These are phyloP conservation scores for Mormoops blainvillei DNA, from an alignment of 2,113 vertebrate species.

Conservation along the genomic window DNA sequence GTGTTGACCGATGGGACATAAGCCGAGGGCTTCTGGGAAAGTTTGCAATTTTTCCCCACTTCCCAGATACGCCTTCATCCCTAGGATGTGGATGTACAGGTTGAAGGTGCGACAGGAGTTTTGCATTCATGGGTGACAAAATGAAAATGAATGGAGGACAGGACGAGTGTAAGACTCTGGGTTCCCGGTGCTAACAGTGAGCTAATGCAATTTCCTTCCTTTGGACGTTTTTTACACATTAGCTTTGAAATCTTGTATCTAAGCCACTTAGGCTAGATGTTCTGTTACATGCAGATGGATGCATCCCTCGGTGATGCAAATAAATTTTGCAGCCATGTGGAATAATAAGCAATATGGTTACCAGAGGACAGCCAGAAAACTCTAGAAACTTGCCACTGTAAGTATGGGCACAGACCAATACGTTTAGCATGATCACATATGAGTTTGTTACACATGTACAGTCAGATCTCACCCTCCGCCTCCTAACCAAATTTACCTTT, in stretches of 20 bases:
- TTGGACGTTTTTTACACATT: not conserved
- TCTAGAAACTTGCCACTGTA: not conserved
- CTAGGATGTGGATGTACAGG: fast-evolving
- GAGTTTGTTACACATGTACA: not conserved
- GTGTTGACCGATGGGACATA: not conserved
- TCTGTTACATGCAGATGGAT: not conserved
- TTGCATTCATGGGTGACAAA: no score
- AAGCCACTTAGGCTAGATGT: not conserved
- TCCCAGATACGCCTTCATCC: not conserved
- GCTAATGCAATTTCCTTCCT: not conserved
- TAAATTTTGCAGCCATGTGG: fast-evolving
- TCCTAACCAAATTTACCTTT: not conserved
- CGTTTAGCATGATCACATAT: fast-evolving
- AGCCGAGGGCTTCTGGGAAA: not conserved
- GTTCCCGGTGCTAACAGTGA: not conserved
- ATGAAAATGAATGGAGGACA: not conserved
- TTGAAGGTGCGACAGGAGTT: not conserved
- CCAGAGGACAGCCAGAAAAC: not conserved
- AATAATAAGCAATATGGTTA: not conserved
- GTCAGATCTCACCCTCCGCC: not conserved
- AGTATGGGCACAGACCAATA: not conserved
- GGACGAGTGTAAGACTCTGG: not conserved
- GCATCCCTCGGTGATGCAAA: not conserved
- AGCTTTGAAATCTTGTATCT: not conserved
- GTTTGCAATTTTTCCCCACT: no score